Conservation (phyloP, 1,140 invertebrate species). For the Pygmarrhopalites habei region DNA sequence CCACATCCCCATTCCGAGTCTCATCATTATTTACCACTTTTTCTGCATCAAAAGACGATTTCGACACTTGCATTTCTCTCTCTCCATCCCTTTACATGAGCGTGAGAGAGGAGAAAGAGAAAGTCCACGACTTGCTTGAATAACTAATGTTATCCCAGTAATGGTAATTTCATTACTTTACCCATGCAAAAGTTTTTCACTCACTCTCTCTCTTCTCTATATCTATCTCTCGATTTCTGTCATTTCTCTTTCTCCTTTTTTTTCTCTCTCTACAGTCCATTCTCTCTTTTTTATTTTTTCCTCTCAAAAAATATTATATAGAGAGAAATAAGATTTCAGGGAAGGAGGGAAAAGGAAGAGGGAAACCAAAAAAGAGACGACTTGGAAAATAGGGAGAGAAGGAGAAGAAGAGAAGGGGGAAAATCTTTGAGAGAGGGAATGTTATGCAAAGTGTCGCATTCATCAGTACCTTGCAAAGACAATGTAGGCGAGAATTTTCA, state of each 20-base stretch:
- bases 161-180: conserved; percentile 25
- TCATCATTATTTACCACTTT: conserved; percentile 41
- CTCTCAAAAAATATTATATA: neutral
- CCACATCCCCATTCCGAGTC: conserved; percentile 18
- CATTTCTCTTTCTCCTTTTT: neutral
- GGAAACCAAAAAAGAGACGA: no score
- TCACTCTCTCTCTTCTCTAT: no score
- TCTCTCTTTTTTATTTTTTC: neutral
- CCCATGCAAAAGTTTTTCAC: neutral
- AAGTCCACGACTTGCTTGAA: conserved; percentile 18
- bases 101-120: no score
- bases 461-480: no score
- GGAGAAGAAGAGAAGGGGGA: no score
- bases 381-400: no score
- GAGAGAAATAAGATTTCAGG: no score
- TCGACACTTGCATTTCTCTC: conserved; percentile 15
- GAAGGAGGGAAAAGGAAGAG: no score
- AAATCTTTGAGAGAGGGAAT: no score
- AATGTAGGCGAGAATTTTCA: no score
- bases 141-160: conserved; percentile 27
- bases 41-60: conserved; percentile 38
- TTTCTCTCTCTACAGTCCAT: neutral
- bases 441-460: no score
- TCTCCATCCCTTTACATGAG: conserved; percentile 17
- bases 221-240: neutral